phyloP scores from a whole-genome alignment of 2,113 vertebrate genomes.

The Protobothrops mucrosquamatus region DNA sequence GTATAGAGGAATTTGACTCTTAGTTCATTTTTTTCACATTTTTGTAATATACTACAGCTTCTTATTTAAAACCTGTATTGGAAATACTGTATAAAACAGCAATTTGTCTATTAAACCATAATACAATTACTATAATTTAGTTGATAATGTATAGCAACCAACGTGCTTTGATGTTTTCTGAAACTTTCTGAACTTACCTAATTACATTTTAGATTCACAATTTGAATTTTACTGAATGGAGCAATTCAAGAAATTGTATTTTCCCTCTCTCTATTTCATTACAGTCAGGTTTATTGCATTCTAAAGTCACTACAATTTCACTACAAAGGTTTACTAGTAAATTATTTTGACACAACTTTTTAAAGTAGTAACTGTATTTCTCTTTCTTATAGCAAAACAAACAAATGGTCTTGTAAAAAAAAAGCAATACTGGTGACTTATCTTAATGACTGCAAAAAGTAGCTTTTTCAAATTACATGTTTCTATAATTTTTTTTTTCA shows the following conservation, averaged over 20 bases:
- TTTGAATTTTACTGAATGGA: neutral
- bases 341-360: neutral
- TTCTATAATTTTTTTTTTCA: constrained; percentile 45
- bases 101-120: neutral
- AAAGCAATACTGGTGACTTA: neutral
- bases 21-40: neutral
- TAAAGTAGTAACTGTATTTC: neutral
- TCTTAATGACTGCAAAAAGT: neutral
- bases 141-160: neutral
- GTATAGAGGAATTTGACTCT: neutral
- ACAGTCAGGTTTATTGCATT: neutral
- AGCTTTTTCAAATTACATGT: neutral
- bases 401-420: neutral
- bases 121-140: neutral
- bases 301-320: neutral
- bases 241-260: neutral
- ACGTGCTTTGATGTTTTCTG: neutral
- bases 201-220: neutral
- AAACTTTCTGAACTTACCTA: neutral
- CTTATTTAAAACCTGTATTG: neutral
- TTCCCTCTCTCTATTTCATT: neutral
- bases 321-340: neutral
- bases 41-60: neutral
- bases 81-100: neutral
- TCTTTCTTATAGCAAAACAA: neutral